A percentile compares a stretch with the other conserved stretches of the same genome.
These are phyloP conservation scores for Liopterus haemorrhoidalis DNA, from an alignment of 2,888 invertebrate genomes.

Conservation along the genomic window DNA sequence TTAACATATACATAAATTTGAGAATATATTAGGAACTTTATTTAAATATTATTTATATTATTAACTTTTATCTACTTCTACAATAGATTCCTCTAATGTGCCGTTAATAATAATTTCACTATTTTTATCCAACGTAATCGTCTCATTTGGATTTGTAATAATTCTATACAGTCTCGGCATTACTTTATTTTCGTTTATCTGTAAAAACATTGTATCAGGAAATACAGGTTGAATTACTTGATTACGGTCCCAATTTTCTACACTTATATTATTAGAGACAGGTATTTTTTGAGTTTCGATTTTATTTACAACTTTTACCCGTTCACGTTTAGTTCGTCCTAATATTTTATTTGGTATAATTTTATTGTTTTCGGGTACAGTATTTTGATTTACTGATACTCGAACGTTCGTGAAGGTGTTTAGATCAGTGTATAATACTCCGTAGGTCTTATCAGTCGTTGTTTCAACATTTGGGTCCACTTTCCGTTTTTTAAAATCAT, in stretches of 20 bases:
- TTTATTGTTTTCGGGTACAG: background rate
- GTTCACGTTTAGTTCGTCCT: background rate
- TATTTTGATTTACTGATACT: background rate
- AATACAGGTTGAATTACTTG: background rate
- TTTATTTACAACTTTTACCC: slow-evolving; percentile 6
- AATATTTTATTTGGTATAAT: slow-evolving; percentile 7
- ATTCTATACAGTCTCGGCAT: too few relatives aligned
- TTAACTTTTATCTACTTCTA: too few relatives aligned
- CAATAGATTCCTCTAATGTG: too few relatives aligned
- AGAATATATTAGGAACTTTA: too few relatives aligned
- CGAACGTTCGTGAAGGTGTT: slow-evolving; percentile 1
- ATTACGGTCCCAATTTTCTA: background rate
- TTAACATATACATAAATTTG: too few relatives aligned
- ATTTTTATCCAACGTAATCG: too few relatives aligned
- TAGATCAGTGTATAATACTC: slow-evolving; percentile 1
- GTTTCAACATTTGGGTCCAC: background rate
- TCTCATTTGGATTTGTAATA: too few relatives aligned
- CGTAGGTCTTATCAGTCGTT: background rate
- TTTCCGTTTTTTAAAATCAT: background rate
- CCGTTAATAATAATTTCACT: too few relatives aligned
- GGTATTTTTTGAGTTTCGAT: slow-evolving; percentile 4
- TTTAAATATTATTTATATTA: too few relatives aligned
- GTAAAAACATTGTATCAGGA: background rate
- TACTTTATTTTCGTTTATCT: slow-evolving; percentile 2
- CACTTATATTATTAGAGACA: background rate